Evolutionary conservation across 2,888 invertebrate species (phyloP), one percentile per base, ranked within the genome.

Genomic region (Oscheius onirici): DNA sequence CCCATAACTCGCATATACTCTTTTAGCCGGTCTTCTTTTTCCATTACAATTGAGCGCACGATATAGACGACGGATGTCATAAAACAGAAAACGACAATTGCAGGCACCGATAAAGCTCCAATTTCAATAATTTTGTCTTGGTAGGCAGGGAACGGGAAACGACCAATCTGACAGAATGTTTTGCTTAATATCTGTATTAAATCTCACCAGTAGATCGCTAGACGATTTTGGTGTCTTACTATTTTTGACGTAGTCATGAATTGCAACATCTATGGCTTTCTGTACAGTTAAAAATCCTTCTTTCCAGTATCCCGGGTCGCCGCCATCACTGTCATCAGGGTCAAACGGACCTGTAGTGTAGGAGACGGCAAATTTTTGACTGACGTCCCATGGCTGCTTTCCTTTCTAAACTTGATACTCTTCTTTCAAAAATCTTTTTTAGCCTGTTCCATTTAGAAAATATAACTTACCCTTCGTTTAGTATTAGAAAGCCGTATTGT

Each of bases 1-100:
- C 95, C 95, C 92, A 94, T 94, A 89, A 95, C 93, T 90, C 94
- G 94, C 93, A 95, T 93, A 0, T 93, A 92, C 90, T 95, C 94
- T 92, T 93, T 93, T 10, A 93, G 88, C 82, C 92, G 92, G 74
- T 91, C 90, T 88, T 93, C 93, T 85, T 93, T 93, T 88, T 93
- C 93, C 41, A 91, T 90, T 0, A 92, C 92, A 40, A 93, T 90
- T 55, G 91, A 91, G 88, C 93, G 92, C 0, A 92, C 92, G 41
- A 92, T 93, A 83, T 93, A 93, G 17, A 93, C 92, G 65, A 92
- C 92, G 0, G 92, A 92, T 87, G 94, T 93, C 67, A 93, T 92
- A 85, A 93, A 94, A 86, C 93, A 93, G 17, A 94, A 89, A 89
- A 94, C 90, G 26, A 95, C 90, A 58, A 95, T 92, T 77, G 93